Conservation (phyloP, 2,888 invertebrate species). For the Encarsia formosa region DNA sequence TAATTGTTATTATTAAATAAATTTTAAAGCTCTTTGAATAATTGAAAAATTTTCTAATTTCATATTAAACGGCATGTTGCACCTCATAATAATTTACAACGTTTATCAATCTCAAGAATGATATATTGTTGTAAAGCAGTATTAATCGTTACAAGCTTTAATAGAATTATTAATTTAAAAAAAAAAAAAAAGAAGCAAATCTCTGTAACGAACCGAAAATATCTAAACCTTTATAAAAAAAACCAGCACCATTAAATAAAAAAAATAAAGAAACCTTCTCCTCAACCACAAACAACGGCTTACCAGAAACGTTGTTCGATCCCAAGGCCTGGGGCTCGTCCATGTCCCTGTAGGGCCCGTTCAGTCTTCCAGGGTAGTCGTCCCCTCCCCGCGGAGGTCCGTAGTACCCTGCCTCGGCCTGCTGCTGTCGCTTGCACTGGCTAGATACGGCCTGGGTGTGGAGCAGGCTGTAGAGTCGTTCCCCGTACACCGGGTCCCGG, state of each 20-base stretch:
- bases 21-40: too few relatives aligned
- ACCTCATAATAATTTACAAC: too few relatives aligned
- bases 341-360: conserved; percentile 13
- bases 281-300: conserved; percentile 6
- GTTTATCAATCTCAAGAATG: too few relatives aligned
- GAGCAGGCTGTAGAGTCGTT: conserved; percentile 41
- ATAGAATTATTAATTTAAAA: too few relatives aligned
- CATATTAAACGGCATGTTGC: too few relatives aligned
- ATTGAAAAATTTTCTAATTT: too few relatives aligned
- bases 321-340: conserved; percentile 33
- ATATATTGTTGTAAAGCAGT: too few relatives aligned
- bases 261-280: neutral
- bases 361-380: neutral
- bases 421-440: conserved; percentile 4
- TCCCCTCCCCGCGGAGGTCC: neutral
- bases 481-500: conserved; percentile 43
- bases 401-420: conserved; percentile 3
- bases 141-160: too few relatives aligned
- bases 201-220: too few relatives aligned
- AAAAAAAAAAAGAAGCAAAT: too few relatives aligned
- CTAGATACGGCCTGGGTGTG: conserved; percentile 35
- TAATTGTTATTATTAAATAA: too few relatives aligned
- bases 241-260: neutral
- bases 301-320: conserved; percentile 37
- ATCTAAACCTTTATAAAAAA: too few relatives aligned